phyloP scores from a whole-genome alignment of 2,113 vertebrate genomes.

The Pelecanus crispus region DNA sequence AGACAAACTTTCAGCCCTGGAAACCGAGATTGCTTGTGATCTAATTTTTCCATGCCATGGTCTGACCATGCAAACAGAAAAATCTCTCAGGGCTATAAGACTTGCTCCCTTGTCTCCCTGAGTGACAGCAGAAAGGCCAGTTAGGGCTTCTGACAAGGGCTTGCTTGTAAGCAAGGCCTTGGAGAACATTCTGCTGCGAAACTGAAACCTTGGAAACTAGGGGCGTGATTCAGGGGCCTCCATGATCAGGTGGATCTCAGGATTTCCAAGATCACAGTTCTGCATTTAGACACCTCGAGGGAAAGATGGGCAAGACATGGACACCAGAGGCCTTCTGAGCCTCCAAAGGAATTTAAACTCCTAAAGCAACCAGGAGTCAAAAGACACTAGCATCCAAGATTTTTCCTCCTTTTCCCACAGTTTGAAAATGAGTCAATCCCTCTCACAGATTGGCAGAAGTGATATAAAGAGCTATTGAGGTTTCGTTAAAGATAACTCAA shows the following conservation, averaged over 20 bases:
- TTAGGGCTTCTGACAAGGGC: not conserved
- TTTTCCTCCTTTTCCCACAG: not conserved
- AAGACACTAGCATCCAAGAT: not conserved
- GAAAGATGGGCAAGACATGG: not conserved
- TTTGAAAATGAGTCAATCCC: not conserved
- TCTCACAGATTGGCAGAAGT: not conserved
- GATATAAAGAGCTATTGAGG: not conserved
- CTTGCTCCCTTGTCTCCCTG: not conserved
- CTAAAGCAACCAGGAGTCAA: not conserved
- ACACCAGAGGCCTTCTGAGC: not conserved
- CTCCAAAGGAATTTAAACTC: not conserved
- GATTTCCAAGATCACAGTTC: not conserved
- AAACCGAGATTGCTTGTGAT: not conserved
- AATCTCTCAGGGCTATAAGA: not conserved
- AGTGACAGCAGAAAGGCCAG: not conserved
- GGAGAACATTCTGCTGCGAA: not conserved
- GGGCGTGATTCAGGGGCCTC: not conserved
- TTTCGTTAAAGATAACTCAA: not conserved
- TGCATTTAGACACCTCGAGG: rapidly evolving
- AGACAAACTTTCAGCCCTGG: not conserved
- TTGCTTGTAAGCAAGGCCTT: not conserved
- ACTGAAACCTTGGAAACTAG: not conserved
- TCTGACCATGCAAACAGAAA: not conserved
- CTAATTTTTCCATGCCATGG: not conserved
- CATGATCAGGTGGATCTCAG: not conserved